Base-by-base conservation (phyloP, 2,113 vertebrate genomes). In the Meleagris gallopavo region DNA sequence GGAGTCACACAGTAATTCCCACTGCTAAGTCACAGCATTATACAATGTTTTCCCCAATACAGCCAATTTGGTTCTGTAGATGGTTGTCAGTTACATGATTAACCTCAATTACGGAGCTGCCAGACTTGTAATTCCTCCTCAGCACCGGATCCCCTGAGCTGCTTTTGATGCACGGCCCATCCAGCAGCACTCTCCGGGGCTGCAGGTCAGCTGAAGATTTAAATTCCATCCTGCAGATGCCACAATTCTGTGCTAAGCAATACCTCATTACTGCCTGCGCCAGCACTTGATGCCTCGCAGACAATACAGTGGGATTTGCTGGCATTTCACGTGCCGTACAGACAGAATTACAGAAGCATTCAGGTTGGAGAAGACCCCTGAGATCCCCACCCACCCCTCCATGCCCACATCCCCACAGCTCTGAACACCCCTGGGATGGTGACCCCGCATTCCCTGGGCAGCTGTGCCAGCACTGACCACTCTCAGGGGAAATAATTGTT, bases 21-120 rank as follows among this genome's bases (percentile, higher is more conserved):
- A 2, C 0, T 3, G 48, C 12, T 19, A 14, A 67, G n/a, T 3
- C 3, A 0, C 11, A 6, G 43, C 1, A 48, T 24, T 34, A 24
- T 13, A 9, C 72, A n/a, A 5, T 13, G 27, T 27, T 88, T 64
- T 64, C n/a, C 61, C 65, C 34, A 21, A 25, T 45, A 18, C 40
- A 61, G 45, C 24, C 62, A 8, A 17, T 66, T 40, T 62, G 73
- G 24, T 20, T 29, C 72, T 27, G 69, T 14, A 57, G 88, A 17
- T 67, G 62, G 50, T 16, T 50, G 50, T 57, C 54, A 32, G 86
- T 36, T 30, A 20, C 1, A 1, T n/a, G 69, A 83, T 75, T 66
- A 88, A 69, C 73, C 89, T 69, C 60, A 84, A 41, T 64, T 34
- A 52, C 3, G 2, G 45, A 0, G 50, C 83, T 73, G 64, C 48